Evolutionary conservation across 2,888 invertebrate species (phyloP).

Genomic region (Odiellus spinosus): DNA sequence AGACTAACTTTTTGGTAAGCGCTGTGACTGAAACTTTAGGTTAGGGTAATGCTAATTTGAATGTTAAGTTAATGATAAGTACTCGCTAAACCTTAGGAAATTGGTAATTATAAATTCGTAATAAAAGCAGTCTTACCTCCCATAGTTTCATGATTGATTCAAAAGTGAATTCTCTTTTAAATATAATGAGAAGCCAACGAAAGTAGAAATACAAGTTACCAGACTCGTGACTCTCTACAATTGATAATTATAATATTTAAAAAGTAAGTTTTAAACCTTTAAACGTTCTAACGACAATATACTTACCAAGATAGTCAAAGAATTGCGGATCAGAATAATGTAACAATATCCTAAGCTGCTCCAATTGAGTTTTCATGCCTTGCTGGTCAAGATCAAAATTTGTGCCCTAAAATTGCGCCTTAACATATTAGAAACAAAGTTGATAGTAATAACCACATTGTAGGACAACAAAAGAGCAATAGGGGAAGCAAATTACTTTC

Average conservation of each 20-base stretch:
- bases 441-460: too few species aligned
- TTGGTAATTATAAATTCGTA: background rate
- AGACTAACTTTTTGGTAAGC: too few species aligned
- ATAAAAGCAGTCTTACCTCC: constrained; percentile 47
- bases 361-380: constrained; percentile 84
- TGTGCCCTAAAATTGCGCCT: constrained; percentile 47
- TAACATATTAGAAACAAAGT: too few species aligned
- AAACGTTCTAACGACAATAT: background rate
- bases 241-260: background rate
- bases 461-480: too few species aligned
- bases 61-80: too few species aligned
- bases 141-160: constrained; percentile 75
- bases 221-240: constrained; percentile 57
- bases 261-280: background rate
- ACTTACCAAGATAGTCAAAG: constrained; percentile 54
- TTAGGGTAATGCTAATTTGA: too few species aligned
- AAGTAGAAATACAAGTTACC: constrained; percentile 99
- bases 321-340: constrained; percentile 67
- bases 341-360: constrained; percentile 63
- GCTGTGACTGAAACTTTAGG: too few species aligned
- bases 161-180: constrained; percentile 82
- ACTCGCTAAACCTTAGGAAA: too few species aligned
- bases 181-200: constrained; percentile 89
- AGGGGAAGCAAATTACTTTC: too few species aligned
- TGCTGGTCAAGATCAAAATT: constrained; percentile 97